Evolutionary conservation across 2,797 vertebrate species (phyloP).

Genomic region (Rhynchonycteris naso): DNA sequence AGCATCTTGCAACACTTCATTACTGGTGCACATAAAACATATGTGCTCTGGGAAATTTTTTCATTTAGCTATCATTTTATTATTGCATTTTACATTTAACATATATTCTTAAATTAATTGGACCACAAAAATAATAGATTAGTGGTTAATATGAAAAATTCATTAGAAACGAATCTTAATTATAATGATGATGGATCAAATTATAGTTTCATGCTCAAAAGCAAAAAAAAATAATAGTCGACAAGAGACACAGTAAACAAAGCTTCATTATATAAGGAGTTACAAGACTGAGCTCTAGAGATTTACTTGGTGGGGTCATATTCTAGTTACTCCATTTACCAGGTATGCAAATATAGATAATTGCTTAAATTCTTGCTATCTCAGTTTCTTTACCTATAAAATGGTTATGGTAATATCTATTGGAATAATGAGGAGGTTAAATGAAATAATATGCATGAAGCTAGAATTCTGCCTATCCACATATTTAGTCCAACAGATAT

Average conservation of each 20-base stretch:
- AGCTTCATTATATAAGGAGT: neutral
- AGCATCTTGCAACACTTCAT: neutral
- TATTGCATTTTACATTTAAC: neutral
- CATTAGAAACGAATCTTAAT: no score
- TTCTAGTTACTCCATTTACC: neutral
- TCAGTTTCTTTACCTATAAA: conserved; percentile 4
- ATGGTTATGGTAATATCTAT: neutral
- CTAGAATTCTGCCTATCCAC: neutral
- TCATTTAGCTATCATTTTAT: conserved; percentile 1
- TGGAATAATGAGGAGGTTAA: neutral
- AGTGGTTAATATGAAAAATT: neutral
- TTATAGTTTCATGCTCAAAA: conserved; percentile 9
- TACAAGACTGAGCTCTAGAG: neutral
- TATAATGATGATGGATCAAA: conserved; percentile 5
- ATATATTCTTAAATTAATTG: neutral
- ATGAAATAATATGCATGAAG: neutral
- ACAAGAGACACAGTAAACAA: conserved; percentile 1
- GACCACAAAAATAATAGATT: neutral
- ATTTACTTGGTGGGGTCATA: neutral
- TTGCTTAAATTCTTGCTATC: neutral
- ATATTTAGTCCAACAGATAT: neutral
- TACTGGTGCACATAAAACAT: neutral
- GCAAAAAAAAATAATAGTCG: conserved; percentile 26
- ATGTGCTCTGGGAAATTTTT: neutral
- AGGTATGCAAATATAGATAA: neutral